Percentiles rank a stretch among this genome's conserved stretches.
phyloP scores from a whole-genome alignment of 2,888 invertebrate genomes.

The Drosophila anceps region DNA sequence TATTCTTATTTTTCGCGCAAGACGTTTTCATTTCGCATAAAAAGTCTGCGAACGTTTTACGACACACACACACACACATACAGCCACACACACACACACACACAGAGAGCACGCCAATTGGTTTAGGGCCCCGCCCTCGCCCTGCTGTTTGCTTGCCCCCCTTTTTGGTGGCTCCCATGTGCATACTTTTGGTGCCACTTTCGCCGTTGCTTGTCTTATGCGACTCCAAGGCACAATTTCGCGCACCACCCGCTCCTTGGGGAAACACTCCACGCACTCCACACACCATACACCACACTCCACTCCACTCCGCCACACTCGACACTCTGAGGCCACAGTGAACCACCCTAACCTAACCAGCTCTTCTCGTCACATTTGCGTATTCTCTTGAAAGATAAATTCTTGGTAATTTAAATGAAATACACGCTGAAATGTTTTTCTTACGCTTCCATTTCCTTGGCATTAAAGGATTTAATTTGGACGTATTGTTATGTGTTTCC shows the following conservation, averaged over 20 bases:
- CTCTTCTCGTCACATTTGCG: conserved; percentile 43
- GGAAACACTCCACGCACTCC: conserved; percentile 42
- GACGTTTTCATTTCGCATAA: conserved; percentile 71
- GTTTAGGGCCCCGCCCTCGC: conserved; percentile 7
- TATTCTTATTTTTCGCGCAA: conserved; percentile 54
- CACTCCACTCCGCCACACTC: not conserved
- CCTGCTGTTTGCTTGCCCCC: conserved; percentile 1
- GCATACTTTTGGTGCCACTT: conserved; percentile 77
- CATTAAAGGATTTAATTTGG: conserved; percentile 76
- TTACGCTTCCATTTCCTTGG: conserved; percentile 35
- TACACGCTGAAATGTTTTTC: conserved; percentile 58
- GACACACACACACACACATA: conserved; percentile 60
- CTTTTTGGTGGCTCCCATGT: conserved; percentile 73
- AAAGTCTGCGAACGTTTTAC: conserved; percentile 62
- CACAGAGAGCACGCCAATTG: conserved; percentile 80
- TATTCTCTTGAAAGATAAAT: conserved; percentile 56
- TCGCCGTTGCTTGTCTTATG: conserved; percentile 84
- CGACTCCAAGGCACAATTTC: conserved; percentile 85
- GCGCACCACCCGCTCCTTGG: conserved; percentile 73
- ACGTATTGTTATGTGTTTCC: conserved; percentile 67
- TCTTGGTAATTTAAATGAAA: conserved; percentile 76
- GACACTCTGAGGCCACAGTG: not conserved
- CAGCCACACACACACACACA: conserved; percentile 42
- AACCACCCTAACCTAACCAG: conserved; percentile 10
- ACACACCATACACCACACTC: conserved; percentile 2